Conservation (phyloP, 2,113 vertebrate species). For the Lipophrys pholis region DNA sequence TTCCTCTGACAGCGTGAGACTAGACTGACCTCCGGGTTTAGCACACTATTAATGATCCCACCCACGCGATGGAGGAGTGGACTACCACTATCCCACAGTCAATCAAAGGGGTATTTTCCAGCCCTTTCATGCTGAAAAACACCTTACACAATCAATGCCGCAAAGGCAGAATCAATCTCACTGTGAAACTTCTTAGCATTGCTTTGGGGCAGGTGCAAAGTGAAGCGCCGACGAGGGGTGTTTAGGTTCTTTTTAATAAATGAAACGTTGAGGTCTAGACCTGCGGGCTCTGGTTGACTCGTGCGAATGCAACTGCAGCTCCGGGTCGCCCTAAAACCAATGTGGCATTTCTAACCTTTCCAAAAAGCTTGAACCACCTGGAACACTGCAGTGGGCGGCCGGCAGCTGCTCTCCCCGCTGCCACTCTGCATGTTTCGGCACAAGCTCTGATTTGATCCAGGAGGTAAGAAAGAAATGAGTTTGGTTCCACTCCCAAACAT, state of each 20-base stretch:
- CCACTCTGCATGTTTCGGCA: background rate
- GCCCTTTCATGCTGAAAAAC: conserved; percentile 32
- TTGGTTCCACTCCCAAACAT: too few species aligned
- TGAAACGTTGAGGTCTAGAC: background rate
- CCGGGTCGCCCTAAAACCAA: background rate
- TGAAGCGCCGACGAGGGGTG: background rate
- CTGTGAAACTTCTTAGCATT: conserved; percentile 29
- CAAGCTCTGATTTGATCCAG: background rate
- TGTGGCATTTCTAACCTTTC: conserved; percentile 41
- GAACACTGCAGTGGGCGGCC: conserved; percentile 7
- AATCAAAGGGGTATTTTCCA: conserved; percentile 54
- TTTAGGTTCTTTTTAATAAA: background rate
- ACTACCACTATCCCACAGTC: conserved; percentile 48
- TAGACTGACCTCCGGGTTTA: conserved; percentile 55
- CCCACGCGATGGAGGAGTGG: conserved; percentile 32
- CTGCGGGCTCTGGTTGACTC: background rate
- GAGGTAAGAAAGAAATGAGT: too few species aligned
- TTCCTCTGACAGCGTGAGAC: conserved; percentile 63
- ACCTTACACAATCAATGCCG: conserved; percentile 40
- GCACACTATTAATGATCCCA: conserved; percentile 62
- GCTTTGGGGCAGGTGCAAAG: conserved; percentile 34
- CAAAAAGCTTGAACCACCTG: background rate
- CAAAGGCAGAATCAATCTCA: conserved; percentile 35
- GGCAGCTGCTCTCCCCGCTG: conserved; percentile 1
- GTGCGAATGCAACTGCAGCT: background rate